phyloP scores from a whole-genome alignment of 2,888 invertebrate species.

The Tachina fera region DNA sequence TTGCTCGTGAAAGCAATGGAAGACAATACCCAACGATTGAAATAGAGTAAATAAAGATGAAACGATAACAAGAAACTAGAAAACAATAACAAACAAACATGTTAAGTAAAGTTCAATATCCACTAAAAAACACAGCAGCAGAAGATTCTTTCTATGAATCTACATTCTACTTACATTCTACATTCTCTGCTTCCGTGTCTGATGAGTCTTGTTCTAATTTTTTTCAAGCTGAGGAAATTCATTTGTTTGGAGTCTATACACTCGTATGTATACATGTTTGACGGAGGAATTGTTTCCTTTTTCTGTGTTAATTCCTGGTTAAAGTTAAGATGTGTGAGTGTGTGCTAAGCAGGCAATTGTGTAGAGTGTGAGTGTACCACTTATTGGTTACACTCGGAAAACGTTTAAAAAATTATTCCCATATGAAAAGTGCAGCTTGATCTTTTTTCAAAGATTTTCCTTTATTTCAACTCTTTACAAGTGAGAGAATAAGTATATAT shows the following conservation, averaged over 20 bases:
- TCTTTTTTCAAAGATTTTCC: conserved; percentile 15
- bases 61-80: conserved; percentile 66
- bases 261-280: no score
- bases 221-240: conserved; percentile 24
- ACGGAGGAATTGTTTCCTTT: conserved; percentile 3
- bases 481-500: neutral
- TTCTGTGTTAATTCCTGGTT: conserved; percentile 6
- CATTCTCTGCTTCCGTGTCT: neutral
- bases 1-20: conserved; percentile 62
- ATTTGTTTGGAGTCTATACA: conserved; percentile 4
- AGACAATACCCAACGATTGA: conserved; percentile 61
- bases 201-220: neutral
- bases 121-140: conserved; percentile 39
- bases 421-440: conserved; percentile 46
- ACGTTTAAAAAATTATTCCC: conserved; percentile 71
- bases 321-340: conserved; percentile 20
- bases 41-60: conserved; percentile 52
- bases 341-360: conserved; percentile 62
- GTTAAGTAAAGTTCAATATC: conserved; percentile 70
- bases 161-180: conserved; percentile 4
- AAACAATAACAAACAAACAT: conserved; percentile 40
- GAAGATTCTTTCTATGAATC: conserved; percentile 4
- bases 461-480: conserved; percentile 13
- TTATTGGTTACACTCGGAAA: conserved; percentile 70
- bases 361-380: conserved; percentile 68